Evolutionary conservation across 2,113 vertebrate species (phyloP), one percentile per base, ranked within the genome.

Genomic region (Orthochromis malagaraziensis): DNA sequence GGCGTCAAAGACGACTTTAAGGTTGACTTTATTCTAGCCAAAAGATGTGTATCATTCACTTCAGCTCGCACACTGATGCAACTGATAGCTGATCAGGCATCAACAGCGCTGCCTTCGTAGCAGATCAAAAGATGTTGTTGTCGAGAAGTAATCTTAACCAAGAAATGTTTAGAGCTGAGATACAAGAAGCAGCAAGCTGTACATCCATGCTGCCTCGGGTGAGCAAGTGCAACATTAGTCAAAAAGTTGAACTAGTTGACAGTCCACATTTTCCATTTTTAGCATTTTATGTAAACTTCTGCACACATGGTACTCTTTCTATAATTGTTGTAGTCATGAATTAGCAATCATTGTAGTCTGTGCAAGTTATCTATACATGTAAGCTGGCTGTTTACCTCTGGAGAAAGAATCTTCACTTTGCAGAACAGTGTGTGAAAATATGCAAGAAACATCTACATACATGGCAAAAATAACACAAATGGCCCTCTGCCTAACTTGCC

Each of bases 61-160:
- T 49, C 24, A 49, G 24, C 70, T 47, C 2, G 3, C 16, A 75
- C 24, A 19, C 42, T 49, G 70, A 75, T 75, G 24, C 24, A 47
- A 31, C 10, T 75, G 42, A 75, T 49, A 24, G 70, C 42, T 49
- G 16, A 49, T 49, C 16, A 49, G 42, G 24, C 24, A 19, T 75
- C 24, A 11, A 0, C 24, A 4, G 14, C 21, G 7, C 7, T 24
- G 38, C 38, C 12, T 42, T 24, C 0, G n/a, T 70, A 70, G 35
- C 38, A 70, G 38, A 70, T 70, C 65, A 70, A 42, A 70, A 70
- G 38, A 70, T 70, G 13, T 24, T 70, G 65, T 70, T 42, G 12
- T 70, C 2, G 12, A 70, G 65, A 26, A 45, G 7, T 2, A 16
- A 24, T 42, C 38, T 70, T 42, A 42, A 42, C 65, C 38, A 70